Percentiles rank a stretch among this genome's conserved stretches.
Conservation (phyloP, 2,797 vertebrate species). For the Poeciliopsis paucimaculata region DNA sequence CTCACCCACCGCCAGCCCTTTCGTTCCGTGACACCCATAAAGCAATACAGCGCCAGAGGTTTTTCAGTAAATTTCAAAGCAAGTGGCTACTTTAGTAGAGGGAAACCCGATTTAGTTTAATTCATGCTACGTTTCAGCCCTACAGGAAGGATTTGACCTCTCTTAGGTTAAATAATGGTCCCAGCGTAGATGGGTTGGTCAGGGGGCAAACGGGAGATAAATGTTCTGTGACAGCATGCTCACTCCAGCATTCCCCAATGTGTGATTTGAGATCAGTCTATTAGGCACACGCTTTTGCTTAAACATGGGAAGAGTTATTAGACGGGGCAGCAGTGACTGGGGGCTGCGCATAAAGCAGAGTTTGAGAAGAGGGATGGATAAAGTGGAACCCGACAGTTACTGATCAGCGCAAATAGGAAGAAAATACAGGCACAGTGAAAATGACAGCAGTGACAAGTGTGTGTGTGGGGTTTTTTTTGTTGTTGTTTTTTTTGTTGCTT, state of each 20-base stretch:
- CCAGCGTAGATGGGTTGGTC: constrained; percentile 61
- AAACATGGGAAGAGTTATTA: constrained; percentile 78
- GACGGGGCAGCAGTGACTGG: constrained; percentile 67
- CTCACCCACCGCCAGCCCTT: constrained; percentile 49
- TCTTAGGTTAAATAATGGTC: constrained; percentile 78
- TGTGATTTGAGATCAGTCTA: constrained; percentile 78
- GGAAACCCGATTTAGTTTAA: constrained; percentile 66
- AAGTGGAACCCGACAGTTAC: constrained; percentile 42
- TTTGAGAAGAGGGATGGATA: constrained; percentile 51
- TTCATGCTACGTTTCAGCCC: constrained; percentile 63
- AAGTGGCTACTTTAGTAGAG: constrained; percentile 66
- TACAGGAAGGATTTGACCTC: constrained; percentile 76
- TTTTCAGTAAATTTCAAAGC: constrained; percentile 57
- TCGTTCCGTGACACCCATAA: constrained; percentile 65
- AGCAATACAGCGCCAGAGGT: constrained; percentile 42
- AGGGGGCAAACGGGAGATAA: constrained; percentile 70
- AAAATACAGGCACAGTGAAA: neutral
- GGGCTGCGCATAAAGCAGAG: constrained; percentile 40
- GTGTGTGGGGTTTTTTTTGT: too few species aligned
- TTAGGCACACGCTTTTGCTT: constrained; percentile 73
- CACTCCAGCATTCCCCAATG: constrained; percentile 69
- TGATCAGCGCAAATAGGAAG: constrained; percentile 44
- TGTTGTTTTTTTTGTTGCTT: too few species aligned
- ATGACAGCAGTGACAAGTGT: neutral
- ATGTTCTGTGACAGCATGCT: constrained; percentile 76